Conservation (phyloP, 2,797 vertebrate genomes). For the Poeciliopsis infans region DNA sequence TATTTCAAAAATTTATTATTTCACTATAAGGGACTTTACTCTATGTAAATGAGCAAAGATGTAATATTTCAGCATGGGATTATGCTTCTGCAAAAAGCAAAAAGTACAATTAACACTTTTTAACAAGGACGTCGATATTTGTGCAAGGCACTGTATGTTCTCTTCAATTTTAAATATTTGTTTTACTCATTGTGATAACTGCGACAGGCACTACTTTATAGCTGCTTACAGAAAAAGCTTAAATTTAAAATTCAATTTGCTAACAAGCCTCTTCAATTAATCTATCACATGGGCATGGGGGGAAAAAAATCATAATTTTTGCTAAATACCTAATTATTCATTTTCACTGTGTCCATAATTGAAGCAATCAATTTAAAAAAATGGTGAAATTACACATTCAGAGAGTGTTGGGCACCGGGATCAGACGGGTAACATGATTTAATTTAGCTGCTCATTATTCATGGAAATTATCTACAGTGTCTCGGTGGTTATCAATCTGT, state of each 20-base stretch:
- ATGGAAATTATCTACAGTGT: constrained; percentile 47
- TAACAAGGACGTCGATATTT: neutral
- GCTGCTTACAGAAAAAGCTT: constrained; percentile 3
- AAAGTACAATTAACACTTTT: neutral
- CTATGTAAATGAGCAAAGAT: neutral
- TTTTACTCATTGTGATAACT: constrained; percentile 20
- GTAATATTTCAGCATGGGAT: neutral
- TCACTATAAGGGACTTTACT: neutral
- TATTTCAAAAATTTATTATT: neutral
- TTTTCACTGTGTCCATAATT: constrained; percentile 57
- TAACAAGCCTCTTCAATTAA: constrained; percentile 39
- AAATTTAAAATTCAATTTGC: constrained; percentile 33
- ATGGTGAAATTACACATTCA: constrained; percentile 56
- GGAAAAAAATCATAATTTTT: constrained; percentile 46
- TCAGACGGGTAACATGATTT: constrained; percentile 66
- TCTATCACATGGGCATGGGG: constrained; percentile 10
- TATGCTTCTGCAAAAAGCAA: neutral
- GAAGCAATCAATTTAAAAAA: constrained; percentile 66
- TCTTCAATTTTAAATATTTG: constrained; percentile 10
- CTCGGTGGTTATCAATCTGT: constrained; percentile 32
- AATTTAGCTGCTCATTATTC: constrained; percentile 67
- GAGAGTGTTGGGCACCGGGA: constrained; percentile 44
- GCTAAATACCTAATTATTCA: constrained; percentile 55
- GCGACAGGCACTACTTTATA: neutral
- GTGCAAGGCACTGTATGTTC: constrained; percentile 11